Evolutionary conservation across 64 coral and sea anemone species (phyloP).

Genomic region (Pocillopora damicornis): DNA sequence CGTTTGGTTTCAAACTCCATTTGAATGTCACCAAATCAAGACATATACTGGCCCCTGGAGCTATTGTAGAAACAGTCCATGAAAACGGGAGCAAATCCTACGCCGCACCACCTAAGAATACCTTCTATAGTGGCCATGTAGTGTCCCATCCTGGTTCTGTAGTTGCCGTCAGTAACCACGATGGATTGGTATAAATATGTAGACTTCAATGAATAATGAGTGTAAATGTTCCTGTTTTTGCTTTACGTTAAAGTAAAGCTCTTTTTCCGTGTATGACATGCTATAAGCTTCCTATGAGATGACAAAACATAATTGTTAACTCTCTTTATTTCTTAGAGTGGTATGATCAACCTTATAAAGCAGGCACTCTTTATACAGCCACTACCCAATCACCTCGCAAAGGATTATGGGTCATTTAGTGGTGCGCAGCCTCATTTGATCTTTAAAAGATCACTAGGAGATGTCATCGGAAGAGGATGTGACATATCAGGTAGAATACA

Average conservation of each 20-base stretch:
- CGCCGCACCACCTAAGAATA: constrained; percentile 11
- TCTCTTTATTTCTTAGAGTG: constrained; percentile 35
- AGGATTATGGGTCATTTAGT: constrained; percentile 24
- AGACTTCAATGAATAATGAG: no score
- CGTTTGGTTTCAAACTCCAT: constrained; percentile 42
- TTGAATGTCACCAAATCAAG: constrained; percentile 42
- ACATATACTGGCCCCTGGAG: background rate
- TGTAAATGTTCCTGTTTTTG: no score
- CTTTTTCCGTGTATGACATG: background rate
- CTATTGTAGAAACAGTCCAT: constrained; percentile 43
- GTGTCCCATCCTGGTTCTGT: constrained; percentile 41
- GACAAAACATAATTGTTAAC: background rate
- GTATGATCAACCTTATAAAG: constrained; percentile 51
- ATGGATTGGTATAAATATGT: constrained; percentile 29
- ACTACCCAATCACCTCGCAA: constrained; percentile 39
- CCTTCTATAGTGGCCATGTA: constrained; percentile 39
- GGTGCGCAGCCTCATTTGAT: constrained; percentile 50
- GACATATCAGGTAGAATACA: background rate
- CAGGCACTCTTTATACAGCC: constrained; percentile 55
- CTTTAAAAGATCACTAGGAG: constrained; percentile 20
- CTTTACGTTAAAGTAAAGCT: no score
- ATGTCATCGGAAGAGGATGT: background rate
- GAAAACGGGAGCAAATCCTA: constrained; percentile 52
- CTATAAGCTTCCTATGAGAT: background rate
- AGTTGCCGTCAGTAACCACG: constrained; percentile 25